Conservation (phyloP, 2,113 vertebrate species). For the Cheilinus undulatus region DNA sequence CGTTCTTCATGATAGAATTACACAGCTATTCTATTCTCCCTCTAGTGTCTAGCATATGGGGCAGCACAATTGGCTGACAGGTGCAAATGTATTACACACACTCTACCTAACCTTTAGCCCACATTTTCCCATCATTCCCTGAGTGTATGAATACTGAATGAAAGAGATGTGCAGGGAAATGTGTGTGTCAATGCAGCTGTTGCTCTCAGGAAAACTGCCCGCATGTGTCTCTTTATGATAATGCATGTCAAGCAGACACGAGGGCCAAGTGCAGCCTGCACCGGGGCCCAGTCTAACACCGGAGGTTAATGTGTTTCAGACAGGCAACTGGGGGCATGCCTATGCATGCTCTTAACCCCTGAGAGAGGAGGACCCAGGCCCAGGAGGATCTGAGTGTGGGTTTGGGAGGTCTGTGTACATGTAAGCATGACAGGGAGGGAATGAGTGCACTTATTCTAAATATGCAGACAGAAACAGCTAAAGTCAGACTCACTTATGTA, state of each 20-base stretch:
- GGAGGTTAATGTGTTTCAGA: conserved; percentile 66
- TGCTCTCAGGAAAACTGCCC: conserved; percentile 76
- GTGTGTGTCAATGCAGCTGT: conserved; percentile 84
- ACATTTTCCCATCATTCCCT: conserved; percentile 15
- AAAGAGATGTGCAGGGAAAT: conserved; percentile 85
- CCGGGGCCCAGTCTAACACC: conserved; percentile 2
- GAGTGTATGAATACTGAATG: conserved; percentile 24
- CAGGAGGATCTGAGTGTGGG: conserved; percentile 28
- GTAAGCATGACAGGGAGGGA: conserved; percentile 5
- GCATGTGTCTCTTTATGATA: conserved; percentile 74
- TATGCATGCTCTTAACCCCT: conserved; percentile 56
- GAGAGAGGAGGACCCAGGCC: conserved; percentile 13
- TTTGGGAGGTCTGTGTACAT: conserved; percentile 45
- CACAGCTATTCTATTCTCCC: conserved; percentile 52
- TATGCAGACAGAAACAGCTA: conserved; percentile 33
- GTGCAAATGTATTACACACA: conserved; percentile 63
- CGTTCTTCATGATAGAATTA: conserved; percentile 65
- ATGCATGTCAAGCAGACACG: conserved; percentile 31
- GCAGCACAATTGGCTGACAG: conserved; percentile 61
- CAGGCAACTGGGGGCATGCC: conserved; percentile 38
- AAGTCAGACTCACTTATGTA: conserved; percentile 49
- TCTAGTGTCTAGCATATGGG: conserved; percentile 58
- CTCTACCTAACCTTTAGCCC: conserved; percentile 62
- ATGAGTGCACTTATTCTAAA: conserved; percentile 48
- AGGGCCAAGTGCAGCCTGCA: conserved; percentile 30